Evolutionary conservation across 1,140 invertebrate species (phyloP), one percentile per base, ranked within the genome.

Genomic region (Bombus terrestris): DNA sequence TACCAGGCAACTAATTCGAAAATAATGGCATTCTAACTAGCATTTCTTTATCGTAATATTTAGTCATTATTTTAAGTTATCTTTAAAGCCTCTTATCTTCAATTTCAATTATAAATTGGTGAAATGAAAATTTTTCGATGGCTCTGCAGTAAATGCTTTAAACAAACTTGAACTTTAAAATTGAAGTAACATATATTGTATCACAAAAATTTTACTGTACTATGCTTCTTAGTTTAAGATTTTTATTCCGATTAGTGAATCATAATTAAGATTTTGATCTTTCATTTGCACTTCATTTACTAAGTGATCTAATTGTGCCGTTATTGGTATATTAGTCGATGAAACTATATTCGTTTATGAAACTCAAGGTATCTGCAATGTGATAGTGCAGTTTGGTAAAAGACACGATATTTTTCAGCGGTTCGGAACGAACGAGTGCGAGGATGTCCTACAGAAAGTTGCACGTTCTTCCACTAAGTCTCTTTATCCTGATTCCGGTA

Each of bases 401-500:
- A 43, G 57, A 4, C 10, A 83, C 53, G n/a, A 79, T n/a, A 64
- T 83, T 32, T 88, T 85, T 22, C 79, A 88, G 75, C 25, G 32
- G 41, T 43, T 13, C 12, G 39, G 41, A 32, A 73, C 66, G 18
- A 79, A 75, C 53, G 3, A 72, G 35, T 22, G 53, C 28, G 9
- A 92, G 81, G n/a, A 94, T 94, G 93, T 75, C 90, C 13, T 93
- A 92, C 74, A 89, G 92, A 74, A 94, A 93, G 77, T 79, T 96
- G 32, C 95, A 96, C 88, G 92, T 94, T 37, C 73, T 96, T 57
- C 96, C 96, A 37, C 86, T 96, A 32, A 88, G 92, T 35, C 92
- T 95, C 0, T 95, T 95, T 85, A 91, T 96, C 47, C 84, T 96
- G 32, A 94, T 96, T 77, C 95, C 95, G 9, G 88, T 94, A 25